Conservation (phyloP, 2,888 invertebrate genomes). For the Oscheius sp. region DNA sequence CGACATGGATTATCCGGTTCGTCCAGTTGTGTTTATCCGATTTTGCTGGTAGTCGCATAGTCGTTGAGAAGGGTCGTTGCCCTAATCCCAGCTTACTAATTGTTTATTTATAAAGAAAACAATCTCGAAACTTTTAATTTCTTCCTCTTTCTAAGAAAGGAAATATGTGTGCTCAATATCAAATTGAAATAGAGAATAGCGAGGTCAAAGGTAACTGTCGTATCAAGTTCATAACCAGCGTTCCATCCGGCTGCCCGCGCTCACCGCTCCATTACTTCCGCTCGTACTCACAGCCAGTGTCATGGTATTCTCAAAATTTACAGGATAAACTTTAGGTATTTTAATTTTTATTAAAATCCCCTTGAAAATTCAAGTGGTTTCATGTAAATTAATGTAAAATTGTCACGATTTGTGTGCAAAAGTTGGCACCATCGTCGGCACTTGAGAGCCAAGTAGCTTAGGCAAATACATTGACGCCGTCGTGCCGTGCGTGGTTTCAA, state of each 20-base stretch:
- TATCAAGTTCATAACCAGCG: conserved; percentile 25
- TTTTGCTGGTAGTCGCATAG: neutral
- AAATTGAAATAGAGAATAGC: too few relatives aligned
- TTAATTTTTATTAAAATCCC: neutral
- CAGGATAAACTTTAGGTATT: neutral
- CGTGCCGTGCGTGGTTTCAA: conserved; percentile 16
- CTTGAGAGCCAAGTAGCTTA: conserved; percentile 31
- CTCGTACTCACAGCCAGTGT: neutral
- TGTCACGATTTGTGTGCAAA: conserved; percentile 1
- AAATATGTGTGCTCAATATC: neutral
- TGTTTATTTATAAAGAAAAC: neutral
- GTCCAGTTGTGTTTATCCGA: conserved; percentile 1
- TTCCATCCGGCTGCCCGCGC: conserved; percentile 17
- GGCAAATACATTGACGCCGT: conserved; percentile 29
- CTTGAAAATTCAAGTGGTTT: neutral
- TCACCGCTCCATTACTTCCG: conserved; percentile 21
- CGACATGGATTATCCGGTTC: conserved; percentile 39
- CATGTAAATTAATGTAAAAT: conserved; percentile 14
- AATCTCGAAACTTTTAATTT: too few relatives aligned
- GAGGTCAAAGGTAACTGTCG: conserved; percentile 23
- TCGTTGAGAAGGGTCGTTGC: neutral
- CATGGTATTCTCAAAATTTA: conserved; percentile 1
- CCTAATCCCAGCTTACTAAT: neutral
- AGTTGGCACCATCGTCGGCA: conserved; percentile 28
- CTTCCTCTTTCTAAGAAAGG: too few relatives aligned